These are phyloP conservation scores for Aporophyla nigra DNA, from an alignment of 2,888 invertebrate species.

Conservation along the genomic window DNA sequence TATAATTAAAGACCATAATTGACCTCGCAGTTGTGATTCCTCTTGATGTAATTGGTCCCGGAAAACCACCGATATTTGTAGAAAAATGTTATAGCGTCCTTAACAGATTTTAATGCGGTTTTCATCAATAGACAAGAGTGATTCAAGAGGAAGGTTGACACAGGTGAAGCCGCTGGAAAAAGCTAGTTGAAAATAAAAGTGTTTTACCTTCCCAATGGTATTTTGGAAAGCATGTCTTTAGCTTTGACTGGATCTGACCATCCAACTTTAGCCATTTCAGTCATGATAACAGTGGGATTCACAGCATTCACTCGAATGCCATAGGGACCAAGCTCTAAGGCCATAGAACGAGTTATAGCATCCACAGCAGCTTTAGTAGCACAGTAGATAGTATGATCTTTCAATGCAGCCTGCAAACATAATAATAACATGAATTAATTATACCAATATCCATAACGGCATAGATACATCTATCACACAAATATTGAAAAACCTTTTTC, in stretches of 20 bases:
- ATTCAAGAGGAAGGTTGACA: too few relatives aligned
- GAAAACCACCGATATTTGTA: too few relatives aligned
- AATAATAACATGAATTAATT: neutral
- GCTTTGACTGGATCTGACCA: slow-evolving; percentile 97
- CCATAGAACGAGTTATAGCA: slow-evolving; percentile 95
- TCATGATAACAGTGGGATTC: slow-evolving; percentile 98
- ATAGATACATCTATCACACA: neutral
- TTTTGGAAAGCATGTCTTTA: slow-evolving; percentile 94
- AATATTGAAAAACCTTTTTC: neutral
- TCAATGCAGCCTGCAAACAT: slow-evolving; percentile 91
- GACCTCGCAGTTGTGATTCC: too few relatives aligned
- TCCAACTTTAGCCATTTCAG: slow-evolving; percentile 96
- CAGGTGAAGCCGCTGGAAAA: too few relatives aligned
- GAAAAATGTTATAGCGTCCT: too few relatives aligned
- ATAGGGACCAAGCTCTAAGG: slow-evolving; percentile 96
- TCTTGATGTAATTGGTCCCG: too few relatives aligned
- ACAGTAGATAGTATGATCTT: slow-evolving; percentile 95
- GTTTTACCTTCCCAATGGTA: slow-evolving; percentile 95
- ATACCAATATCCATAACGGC: neutral
- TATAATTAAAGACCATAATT: too few relatives aligned
- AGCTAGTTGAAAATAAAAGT: neutral
- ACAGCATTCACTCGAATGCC: slow-evolving; percentile 97
- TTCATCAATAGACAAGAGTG: too few relatives aligned
- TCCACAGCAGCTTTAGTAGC: slow-evolving; percentile 98
- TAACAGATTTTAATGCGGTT: too few relatives aligned